Evolutionary conservation across 2,888 invertebrate genomes (phyloP).

Genomic region (Drosophila barbarae): DNA sequence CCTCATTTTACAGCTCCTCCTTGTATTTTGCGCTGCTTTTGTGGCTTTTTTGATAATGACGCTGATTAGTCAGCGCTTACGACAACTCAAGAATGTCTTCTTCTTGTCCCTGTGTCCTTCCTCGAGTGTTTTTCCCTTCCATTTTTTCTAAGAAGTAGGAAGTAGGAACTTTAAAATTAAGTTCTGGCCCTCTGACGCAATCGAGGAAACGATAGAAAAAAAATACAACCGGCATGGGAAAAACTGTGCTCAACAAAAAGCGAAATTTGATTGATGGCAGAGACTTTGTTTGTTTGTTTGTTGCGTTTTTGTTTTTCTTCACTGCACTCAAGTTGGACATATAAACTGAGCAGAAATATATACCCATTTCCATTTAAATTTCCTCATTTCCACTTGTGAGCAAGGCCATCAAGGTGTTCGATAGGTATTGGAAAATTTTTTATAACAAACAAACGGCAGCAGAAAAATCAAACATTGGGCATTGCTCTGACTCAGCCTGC

Average conservation of each 20-base stretch:
- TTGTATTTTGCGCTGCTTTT: conserved; percentile 31
- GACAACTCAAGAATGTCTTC: conserved; percentile 57
- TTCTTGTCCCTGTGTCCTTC: conserved; percentile 28
- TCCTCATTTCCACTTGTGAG: conserved; percentile 18
- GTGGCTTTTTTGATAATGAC: conserved; percentile 60
- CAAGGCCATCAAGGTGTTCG: neutral
- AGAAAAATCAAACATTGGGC: conserved; percentile 24
- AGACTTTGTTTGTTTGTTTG: conserved; percentile 22
- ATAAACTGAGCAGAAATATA: conserved; percentile 23
- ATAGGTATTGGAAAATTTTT: conserved; percentile 15
- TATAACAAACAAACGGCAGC: conserved; percentile 26
- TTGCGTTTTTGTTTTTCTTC: conserved; percentile 15
- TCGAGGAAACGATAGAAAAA: conserved; percentile 2
- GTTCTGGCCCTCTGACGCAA: conserved; percentile 36
- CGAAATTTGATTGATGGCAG: conserved; percentile 40
- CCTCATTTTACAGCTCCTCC: neutral
- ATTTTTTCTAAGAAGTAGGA: conserved; percentile 28
- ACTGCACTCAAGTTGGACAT: conserved; percentile 34
- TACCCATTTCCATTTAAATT: conserved; percentile 28
- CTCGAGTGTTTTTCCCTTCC: neutral
- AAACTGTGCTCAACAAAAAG: conserved; percentile 16
- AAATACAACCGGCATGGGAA: neutral
- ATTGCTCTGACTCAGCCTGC: conserved; percentile 15
- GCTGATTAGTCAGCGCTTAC: conserved; percentile 72
- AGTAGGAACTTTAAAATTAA: conserved; percentile 35